Evolutionary conservation across 2,888 invertebrate genomes (phyloP).

Genomic region (Andrena flavipes): DNA sequence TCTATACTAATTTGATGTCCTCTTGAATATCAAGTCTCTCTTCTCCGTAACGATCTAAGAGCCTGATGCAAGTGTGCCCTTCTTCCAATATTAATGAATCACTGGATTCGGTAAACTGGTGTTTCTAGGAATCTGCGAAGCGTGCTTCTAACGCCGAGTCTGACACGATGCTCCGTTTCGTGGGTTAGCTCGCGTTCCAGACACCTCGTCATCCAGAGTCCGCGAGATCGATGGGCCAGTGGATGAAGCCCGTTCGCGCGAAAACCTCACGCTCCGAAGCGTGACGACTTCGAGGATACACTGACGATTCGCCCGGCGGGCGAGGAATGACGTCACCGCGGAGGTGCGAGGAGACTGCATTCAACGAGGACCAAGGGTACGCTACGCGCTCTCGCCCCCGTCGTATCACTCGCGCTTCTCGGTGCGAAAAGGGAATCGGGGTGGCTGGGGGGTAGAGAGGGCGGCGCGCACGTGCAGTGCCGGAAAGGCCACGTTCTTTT

Average conservation of each 20-base stretch:
- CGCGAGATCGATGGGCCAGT: background rate
- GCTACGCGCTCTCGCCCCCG: conserved; percentile 36
- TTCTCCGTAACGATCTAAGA: background rate
- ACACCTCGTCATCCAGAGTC: too few relatives aligned
- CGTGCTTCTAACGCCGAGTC: too few relatives aligned
- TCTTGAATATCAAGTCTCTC: background rate
- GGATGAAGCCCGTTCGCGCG: background rate
- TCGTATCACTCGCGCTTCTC: conserved; percentile 36
- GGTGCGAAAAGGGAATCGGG: conserved; percentile 26
- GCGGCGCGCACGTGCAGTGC: conserved; percentile 59
- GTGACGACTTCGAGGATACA: background rate
- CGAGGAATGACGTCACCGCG: conserved; percentile 55
- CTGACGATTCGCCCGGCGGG: conserved; percentile 13
- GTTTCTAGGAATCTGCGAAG: too few relatives aligned
- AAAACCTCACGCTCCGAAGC: too few relatives aligned
- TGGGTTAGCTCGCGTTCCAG: too few relatives aligned
- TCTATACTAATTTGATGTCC: background rate
- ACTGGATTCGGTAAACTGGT: too few relatives aligned
- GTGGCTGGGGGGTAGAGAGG: conserved; percentile 14
- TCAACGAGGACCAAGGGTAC: conserved; percentile 49
- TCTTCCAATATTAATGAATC: too few relatives aligned
- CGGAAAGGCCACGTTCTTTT: conserved; percentile 60
- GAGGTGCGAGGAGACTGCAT: conserved; percentile 31
- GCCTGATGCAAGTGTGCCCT: background rate
- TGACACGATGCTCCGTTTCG: too few relatives aligned